Conservation (phyloP, 2,113 vertebrate genomes). For the Nibea coibor region DNA sequence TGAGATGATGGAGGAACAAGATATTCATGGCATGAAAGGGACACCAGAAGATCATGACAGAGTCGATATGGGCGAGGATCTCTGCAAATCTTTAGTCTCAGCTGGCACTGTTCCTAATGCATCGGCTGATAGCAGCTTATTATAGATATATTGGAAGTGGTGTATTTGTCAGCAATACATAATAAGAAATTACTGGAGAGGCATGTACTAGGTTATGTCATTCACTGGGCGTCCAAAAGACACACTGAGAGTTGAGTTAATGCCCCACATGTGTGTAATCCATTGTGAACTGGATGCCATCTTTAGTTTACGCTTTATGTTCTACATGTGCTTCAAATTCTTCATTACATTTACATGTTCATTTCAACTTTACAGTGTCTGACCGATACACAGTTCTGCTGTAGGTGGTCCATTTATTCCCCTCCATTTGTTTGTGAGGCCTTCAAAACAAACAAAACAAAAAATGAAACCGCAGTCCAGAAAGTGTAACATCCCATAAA, state of each 20-base stretch:
- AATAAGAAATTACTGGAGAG: background rate
- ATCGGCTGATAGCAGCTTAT: background rate
- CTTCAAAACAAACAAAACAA: constrained; percentile 46
- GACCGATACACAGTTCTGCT: constrained; percentile 1
- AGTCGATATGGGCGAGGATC: background rate
- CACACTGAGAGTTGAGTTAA: too few relatives aligned
- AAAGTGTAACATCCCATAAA: constrained; percentile 61
- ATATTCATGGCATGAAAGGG: background rate
- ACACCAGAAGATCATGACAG: background rate
- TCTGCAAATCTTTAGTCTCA: background rate
- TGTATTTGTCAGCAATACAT: background rate
- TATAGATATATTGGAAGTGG: background rate
- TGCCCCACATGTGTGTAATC: background rate
- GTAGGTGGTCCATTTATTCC: background rate
- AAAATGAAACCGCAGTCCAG: constrained; percentile 43
- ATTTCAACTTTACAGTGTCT: constrained; percentile 16
- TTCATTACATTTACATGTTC: constrained; percentile 1
- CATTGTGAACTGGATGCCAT: background rate
- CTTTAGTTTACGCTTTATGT: constrained; percentile 1
- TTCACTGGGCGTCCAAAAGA: background rate
- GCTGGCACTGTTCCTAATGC: background rate
- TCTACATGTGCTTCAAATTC: background rate
- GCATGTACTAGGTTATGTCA: background rate
- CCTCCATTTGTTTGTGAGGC: constrained; percentile 2
- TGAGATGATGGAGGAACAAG: constrained; percentile 6